Evolutionary conservation across 2,113 vertebrate genomes (phyloP), one percentile per base, ranked within the genome.

Genomic region (Petromus typicus): DNA sequence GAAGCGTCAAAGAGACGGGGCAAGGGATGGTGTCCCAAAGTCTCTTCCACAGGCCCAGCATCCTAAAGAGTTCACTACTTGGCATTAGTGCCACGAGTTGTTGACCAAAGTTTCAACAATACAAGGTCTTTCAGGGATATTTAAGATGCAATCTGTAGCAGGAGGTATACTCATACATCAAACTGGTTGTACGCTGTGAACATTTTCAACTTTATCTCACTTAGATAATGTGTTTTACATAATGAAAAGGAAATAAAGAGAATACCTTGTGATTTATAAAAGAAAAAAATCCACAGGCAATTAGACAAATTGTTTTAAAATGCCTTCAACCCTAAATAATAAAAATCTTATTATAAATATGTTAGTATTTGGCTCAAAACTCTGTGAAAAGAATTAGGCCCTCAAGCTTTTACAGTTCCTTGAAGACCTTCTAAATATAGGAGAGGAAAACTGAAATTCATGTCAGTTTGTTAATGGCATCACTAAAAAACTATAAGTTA

Each of bases 401-500:
- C 98, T 95, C 94, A 93, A 98, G 98, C 98, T 98, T 98, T 98
- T 98, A 98, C 97, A 98, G 98, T 98, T 98, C 95, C 97, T 93
- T 97, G 88, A 98, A 98, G 96, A 94, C 80, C 93, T 98, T 93
- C 97, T 98, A 97, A 94, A 97, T 91, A 95, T 95, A 98, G 97
- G 97, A 98, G 98, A 98, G 97, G 96, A 98, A 97, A 98, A 98
- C 94, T 96, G 97, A 98, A 98, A 98, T 98, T 98, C 98, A 98
- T 98, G 97, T 98, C 98, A 98, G 78, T 98, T 98, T 98, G 96
- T 98, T 99, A 98, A 99, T 98, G 96, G 97, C 93, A 98, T 98
- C 98, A 98, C 98, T 98, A 98, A 98, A 98, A 71, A 98, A 98
- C 97, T 94, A 97, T 98, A 98, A 97, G 98, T 99, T 98, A 99